Percentiles rank a stretch among this genome's conserved stretches.
phyloP scores from a whole-genome alignment of 1,140 invertebrate genomes.

The Pseudobourletiella spinata region DNA sequence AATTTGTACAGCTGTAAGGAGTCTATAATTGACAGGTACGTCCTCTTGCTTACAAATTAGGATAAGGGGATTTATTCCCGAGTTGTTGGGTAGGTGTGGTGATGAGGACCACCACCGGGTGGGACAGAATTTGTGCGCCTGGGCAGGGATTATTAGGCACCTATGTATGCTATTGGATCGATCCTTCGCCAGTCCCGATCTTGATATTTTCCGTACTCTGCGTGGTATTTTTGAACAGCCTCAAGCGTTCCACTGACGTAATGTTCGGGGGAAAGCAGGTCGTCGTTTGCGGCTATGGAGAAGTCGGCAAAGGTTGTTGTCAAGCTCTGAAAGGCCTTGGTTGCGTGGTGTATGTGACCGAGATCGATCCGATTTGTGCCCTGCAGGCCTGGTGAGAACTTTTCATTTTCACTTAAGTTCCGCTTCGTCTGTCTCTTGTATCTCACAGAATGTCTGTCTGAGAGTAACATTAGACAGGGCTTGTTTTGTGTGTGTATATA shows the following conservation, averaged over 20 bases:
- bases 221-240: conserved; percentile 48
- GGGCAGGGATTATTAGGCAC: too few species aligned
- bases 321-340: conserved; percentile 90
- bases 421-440: not conserved
- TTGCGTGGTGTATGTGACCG: conserved; percentile 88
- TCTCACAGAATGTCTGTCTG: too few species aligned
- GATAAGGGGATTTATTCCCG: too few species aligned
- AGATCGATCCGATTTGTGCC: conserved; percentile 97
- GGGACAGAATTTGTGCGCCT: too few species aligned
- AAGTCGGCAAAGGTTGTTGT: conserved; percentile 96
- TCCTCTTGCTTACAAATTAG: conserved; percentile 35
- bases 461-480: not conserved
- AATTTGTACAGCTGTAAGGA: conserved; percentile 88
- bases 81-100: too few species aligned
- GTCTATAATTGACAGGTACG: conserved; percentile 79
- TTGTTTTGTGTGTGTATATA: not conserved
- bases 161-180: too few species aligned
- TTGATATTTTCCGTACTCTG: too few species aligned
- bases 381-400: conserved; percentile 78
- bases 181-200: too few species aligned
- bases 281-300: conserved; percentile 92
- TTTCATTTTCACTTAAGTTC: not conserved
- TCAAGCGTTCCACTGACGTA: conserved; percentile 91
- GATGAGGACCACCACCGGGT: too few species aligned
- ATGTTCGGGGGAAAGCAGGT: conserved; percentile 99